These are phyloP conservation scores for Anthopleura xanthogrammica DNA, from an alignment of 92 coral and sea anemone species.

Conservation along the genomic window DNA sequence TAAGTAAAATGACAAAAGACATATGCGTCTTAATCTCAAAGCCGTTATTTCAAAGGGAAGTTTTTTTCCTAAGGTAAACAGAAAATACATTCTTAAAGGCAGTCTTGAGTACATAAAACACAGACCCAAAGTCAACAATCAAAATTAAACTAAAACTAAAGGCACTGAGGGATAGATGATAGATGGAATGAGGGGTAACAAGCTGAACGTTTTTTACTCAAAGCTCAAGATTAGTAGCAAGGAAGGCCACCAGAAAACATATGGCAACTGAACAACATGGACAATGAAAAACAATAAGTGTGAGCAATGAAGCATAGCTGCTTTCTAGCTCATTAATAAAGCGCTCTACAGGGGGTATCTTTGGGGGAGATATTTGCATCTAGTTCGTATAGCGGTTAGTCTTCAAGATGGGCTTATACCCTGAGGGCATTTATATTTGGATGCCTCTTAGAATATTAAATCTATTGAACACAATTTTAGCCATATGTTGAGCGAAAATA, in stretches of 20 bases:
- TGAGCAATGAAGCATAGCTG: background rate
- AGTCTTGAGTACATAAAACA: background rate
- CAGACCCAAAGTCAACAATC: conserved; percentile 16
- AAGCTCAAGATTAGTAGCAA: background rate
- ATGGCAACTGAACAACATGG: conserved; percentile 20
- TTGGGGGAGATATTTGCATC: conserved; percentile 29
- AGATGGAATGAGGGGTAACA: background rate
- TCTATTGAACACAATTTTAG: conserved; percentile 14
- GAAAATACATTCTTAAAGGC: conserved; percentile 2
- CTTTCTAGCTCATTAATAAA: conserved; percentile 26
- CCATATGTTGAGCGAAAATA: conserved; percentile 22
- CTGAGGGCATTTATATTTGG: conserved; percentile 32
- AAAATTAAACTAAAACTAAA: background rate
- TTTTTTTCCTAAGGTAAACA: conserved; percentile 5
- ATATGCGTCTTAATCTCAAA: conserved; percentile 5
- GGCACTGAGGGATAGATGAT: background rate
- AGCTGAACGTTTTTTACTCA: background rate
- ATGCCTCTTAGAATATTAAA: conserved; percentile 24
- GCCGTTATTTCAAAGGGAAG: conserved; percentile 7
- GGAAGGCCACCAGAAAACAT: background rate
- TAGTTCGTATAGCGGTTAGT: conserved; percentile 33
- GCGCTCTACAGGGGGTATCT: conserved; percentile 39
- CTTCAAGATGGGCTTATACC: conserved; percentile 13
- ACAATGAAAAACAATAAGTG: conserved; percentile 13
- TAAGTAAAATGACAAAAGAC: conserved; percentile 28